Evolutionary conservation across 2,113 vertebrate species (phyloP).

Genomic region (Origma solitaria): DNA sequence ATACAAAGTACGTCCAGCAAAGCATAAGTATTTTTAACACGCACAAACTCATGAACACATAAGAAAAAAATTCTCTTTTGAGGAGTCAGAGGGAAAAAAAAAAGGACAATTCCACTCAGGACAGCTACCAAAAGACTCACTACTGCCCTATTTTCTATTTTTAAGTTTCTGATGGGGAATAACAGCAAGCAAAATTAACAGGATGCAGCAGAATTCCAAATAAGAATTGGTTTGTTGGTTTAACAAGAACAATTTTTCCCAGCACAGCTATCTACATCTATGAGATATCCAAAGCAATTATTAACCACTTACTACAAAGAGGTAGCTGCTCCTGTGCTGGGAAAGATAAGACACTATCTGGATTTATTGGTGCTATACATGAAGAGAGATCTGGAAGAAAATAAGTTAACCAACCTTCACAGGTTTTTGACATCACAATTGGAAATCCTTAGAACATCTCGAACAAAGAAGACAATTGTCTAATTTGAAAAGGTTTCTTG

Average conservation of each 20-base stretch:
- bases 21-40: neutral
- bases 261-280: neutral
- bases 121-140: neutral
- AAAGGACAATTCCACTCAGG: neutral
- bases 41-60: neutral
- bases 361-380: neutral
- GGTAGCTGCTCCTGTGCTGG: neutral
- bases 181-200: neutral
- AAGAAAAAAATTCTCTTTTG: neutral
- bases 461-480: neutral
- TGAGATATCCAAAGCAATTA: neutral
- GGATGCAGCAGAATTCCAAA: neutral
- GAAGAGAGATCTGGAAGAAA: neutral
- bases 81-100: neutral
- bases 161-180: neutral
- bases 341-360: neutral
- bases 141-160: neutral
- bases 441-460: neutral
- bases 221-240: neutral
- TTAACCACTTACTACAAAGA: neutral
- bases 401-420: neutral
- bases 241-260: neutral
- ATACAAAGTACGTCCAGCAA: neutral
- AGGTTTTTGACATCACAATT: neutral
- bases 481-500: neutral